Base-by-base conservation (phyloP, 1,140 invertebrate genomes). In the Papilio polytes region DNA sequence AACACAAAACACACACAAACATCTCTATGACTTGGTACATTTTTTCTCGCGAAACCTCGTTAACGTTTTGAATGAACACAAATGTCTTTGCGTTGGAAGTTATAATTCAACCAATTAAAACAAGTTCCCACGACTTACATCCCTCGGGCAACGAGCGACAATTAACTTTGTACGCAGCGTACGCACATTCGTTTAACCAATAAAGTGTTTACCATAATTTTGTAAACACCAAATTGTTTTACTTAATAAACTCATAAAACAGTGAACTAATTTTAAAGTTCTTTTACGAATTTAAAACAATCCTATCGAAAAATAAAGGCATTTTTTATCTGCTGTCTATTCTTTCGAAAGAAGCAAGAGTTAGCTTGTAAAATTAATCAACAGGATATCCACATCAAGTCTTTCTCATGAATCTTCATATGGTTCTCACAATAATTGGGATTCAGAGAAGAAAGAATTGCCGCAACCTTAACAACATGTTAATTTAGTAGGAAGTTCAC, bases 21-120 rank as follows among this genome's bases (percentile, higher is more conserved):
- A 44, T 56, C 48, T 76, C 15, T 26, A 53, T 53, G 13, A n/a
- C 56, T n/a, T 36, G 44, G 51, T n/a, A 81, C 66, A 56, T 76
- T 81, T 76, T 66, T 85, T 86, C 80, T 41, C 74, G 80, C 78
- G 87, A 84, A 90, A 91, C 84, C 78, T 81, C 63, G 73, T 85
- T 84, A 86, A 81, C 81, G 73, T 78, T 85, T 85, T 85, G 88
- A 92, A 92, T 91, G 85, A 92, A 89, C 88, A 91, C 85, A 87
- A 90, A 92, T 87, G 87, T 87, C 83, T 82, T 36, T 46, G 79
- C 82, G 83, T 79, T 86, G 80, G 85, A 84, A 85, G 70, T 85
- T 83, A 90, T 92, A 89, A 92, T 88, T 94, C 86, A 93, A 89
- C 86, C 91, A 94, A 94, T 94, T 94, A 93, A 84, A 76, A 78